Evolutionary conservation across 2,888 invertebrate genomes (phyloP).

Genomic region (Macrosoma leucophasiata): DNA sequence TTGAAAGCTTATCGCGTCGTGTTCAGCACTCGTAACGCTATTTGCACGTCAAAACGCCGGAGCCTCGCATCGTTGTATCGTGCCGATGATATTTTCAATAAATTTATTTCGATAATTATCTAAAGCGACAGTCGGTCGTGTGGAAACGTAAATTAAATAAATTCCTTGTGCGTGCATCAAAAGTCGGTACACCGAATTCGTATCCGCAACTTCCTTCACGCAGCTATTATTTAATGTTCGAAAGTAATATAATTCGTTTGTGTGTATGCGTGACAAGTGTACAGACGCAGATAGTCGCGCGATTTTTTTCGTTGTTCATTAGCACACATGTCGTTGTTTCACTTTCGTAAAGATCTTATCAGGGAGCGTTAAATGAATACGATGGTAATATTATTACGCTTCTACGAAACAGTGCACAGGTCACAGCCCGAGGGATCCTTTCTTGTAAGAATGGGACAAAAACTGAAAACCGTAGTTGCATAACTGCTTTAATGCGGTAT

Average conservation of each 20-base stretch:
- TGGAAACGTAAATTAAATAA: constrained; percentile 20
- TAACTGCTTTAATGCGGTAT: constrained; percentile 40
- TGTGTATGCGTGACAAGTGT: constrained; percentile 51
- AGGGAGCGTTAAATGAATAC: constrained; percentile 30
- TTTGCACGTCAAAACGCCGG: constrained; percentile 40
- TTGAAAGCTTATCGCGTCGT: constrained; percentile 62
- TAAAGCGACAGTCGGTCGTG: constrained; percentile 16
- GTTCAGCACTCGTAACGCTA: constrained; percentile 58
- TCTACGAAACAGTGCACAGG: constrained; percentile 13
- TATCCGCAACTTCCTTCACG: constrained; percentile 62
- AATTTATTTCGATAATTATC: constrained; percentile 17
- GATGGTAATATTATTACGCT: constrained; percentile 19
- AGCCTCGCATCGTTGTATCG: constrained; percentile 16
- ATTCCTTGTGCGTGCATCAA: constrained; percentile 41
- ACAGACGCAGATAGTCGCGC: constrained; percentile 31
- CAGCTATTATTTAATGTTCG: constrained; percentile 47
- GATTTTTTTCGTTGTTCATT: constrained; percentile 36
- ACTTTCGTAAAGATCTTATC: constrained; percentile 52
- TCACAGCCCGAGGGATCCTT: constrained; percentile 6
- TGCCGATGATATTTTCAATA: constrained; percentile 14
- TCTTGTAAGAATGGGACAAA: constrained; percentile 31
- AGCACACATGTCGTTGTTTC: constrained; percentile 32
- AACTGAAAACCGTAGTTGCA: constrained; percentile 42
- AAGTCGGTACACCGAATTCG: constrained; percentile 46
- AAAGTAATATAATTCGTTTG: constrained; percentile 29